phyloP scores from a whole-genome alignment of 1,140 invertebrate genomes.

The Acyrthosiphon pisum region DNA sequence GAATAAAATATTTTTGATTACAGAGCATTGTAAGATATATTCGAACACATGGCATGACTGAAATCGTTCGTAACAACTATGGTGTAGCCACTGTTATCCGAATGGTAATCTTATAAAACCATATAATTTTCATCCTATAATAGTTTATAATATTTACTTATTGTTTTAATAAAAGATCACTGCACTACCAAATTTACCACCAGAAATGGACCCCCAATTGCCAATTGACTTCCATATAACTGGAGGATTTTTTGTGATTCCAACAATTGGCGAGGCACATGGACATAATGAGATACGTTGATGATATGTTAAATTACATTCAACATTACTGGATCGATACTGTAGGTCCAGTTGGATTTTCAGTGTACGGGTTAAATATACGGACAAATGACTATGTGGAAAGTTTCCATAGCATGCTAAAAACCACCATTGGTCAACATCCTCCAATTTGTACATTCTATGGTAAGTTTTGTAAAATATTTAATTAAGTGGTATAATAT shows the following conservation, averaged over 20 bases:
- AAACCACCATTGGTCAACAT: no score
- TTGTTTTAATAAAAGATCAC: neutral
- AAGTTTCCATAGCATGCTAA: no score
- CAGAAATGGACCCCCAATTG: neutral
- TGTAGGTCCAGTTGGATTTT: neutral
- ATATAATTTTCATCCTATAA: neutral
- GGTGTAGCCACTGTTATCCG: neutral
- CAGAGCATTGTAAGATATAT: conserved; percentile 2
- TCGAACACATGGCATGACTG: neutral
- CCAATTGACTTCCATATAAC: neutral
- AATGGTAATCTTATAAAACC: neutral
- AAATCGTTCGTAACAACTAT: neutral
- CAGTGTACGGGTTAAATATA: neutral
- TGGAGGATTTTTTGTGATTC: neutral
- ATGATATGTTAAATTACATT: neutral
- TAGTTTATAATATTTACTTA: neutral
- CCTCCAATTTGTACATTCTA: no score
- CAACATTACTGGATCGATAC: neutral
- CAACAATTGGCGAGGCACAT: neutral
- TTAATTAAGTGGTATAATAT: no score
- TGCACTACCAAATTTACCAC: neutral
- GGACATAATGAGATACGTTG: neutral
- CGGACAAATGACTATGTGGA: no score
- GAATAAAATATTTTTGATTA: neutral
- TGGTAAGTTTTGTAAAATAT: no score